Percentiles rank a stretch among this genome's conserved stretches.
These are phyloP conservation scores for Cettia cetti DNA, from an alignment of 2,113 vertebrate genomes.

Conservation along the genomic window DNA sequence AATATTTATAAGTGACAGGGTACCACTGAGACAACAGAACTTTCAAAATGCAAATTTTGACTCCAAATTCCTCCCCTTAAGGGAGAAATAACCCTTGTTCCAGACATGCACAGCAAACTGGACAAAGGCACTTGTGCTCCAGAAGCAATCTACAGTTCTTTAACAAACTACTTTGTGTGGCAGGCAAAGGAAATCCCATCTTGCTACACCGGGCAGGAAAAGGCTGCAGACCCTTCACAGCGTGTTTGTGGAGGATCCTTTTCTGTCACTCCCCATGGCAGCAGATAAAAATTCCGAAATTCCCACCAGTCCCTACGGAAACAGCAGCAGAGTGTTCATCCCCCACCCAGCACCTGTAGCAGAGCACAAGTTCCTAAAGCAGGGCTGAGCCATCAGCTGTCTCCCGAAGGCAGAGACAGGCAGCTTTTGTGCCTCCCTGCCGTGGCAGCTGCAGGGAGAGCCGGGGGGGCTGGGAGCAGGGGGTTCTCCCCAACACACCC, in stretches of 20 bases:
- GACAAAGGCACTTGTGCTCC: not conserved
- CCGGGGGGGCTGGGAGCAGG: not conserved
- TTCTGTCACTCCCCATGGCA: not conserved
- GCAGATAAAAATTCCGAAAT: not conserved
- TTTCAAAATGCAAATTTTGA: not conserved
- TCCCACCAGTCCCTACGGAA: not conserved
- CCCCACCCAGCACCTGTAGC: constrained; percentile 8
- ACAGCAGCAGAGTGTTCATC: not conserved
- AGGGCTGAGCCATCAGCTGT: constrained; percentile 25
- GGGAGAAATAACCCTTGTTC: not conserved
- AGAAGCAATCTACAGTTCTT: not conserved
- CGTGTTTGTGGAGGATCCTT: not conserved
- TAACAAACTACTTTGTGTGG: not conserved
- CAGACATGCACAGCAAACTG: not conserved
- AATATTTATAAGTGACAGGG: not conserved
- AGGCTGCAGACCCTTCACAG: not conserved
- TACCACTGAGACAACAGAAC: not conserved
- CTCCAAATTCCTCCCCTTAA: not conserved
- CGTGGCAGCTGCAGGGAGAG: constrained; percentile 29
- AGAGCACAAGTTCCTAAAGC: not conserved
- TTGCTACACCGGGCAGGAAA: not conserved
- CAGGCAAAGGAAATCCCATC: not conserved
- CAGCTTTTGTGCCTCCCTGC: constrained; percentile 27
- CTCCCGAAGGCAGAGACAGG: not conserved
- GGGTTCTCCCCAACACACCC: not conserved